Percentiles rank a stretch among this genome's conserved stretches.
Conservation (phyloP, 2,113 vertebrate genomes). For the Isurus oxyrinchus region DNA sequence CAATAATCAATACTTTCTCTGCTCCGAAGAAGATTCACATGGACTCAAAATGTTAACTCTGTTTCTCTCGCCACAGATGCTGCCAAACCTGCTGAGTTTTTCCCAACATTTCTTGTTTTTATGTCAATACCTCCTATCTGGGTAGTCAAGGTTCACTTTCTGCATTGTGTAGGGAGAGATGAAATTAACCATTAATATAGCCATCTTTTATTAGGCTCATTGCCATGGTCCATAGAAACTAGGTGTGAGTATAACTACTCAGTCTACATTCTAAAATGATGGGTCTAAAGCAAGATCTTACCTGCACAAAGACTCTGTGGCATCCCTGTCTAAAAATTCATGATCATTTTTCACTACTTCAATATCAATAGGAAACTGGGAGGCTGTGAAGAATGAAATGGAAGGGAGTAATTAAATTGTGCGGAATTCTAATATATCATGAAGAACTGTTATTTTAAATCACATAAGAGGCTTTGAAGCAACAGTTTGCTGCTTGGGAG, state of each 20-base stretch:
- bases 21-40: too few relatives aligned
- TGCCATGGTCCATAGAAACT: not conserved
- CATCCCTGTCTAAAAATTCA: slow-evolving; percentile 67
- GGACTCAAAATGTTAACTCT: too few relatives aligned
- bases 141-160: not conserved
- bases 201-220: not conserved
- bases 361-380: slow-evolving; percentile 62
- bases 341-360: slow-evolving; percentile 64
- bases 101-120: too few relatives aligned
- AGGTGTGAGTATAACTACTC: not conserved
- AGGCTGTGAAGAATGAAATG: slow-evolving; percentile 52
- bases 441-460: not conserved
- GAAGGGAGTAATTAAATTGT: not conserved
- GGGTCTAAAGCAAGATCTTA: slow-evolving; percentile 43
- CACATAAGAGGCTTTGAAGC: not conserved
- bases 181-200: not conserved
- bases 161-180: not conserved
- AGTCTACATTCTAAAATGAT: not conserved
- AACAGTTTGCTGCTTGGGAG: not conserved
- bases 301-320: slow-evolving; percentile 65
- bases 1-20: not conserved
- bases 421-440: not conserved
- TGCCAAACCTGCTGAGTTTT: too few relatives aligned
- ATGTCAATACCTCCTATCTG: not conserved
- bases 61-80: too few relatives aligned